Base-by-base conservation (phyloP, 2,888 invertebrate species). In the Drosophila neoperkinsi region DNA sequence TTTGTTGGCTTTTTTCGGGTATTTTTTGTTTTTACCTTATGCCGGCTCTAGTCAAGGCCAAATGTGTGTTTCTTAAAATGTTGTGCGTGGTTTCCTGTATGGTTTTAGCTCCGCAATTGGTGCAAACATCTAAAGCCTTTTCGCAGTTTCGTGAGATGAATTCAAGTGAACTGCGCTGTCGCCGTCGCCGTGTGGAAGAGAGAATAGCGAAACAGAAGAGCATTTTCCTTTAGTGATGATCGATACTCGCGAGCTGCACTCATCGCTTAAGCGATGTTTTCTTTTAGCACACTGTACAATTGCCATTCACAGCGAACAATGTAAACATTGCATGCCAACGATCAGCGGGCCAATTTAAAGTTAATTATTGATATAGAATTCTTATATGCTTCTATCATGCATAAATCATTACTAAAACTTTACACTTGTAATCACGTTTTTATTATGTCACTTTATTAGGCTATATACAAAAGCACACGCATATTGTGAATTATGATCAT, bases 291-390 rank as follows among this genome's bases (percentile, higher is more conserved):
- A 58, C 51, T 38, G 18, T 13, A 3, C 3, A 65, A 38, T 16
- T 68, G 77, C 10, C 68, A 76, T 64, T 78, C 78, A 63, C 81
- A n/a, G 34, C 46, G 67, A 76, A 68, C 51, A 71, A 31, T 60
- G 61, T 69, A 74, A 74, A 64, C 69, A 79, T 50, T 74, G 59
- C 50, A 69, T 60, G 61, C 10, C 73, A 56, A 53, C 38, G 43
- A 50, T 5, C 10, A 43, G 55, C 61, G 51, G 28, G n/a, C 10
- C 11, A 31, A 53, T 38, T 78, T 66, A 21, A 71, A 77, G 46
- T 16, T 0, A 55, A 10, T n/a, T 66, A 38, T 33, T 38, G 21
- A 3, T 7, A 50, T 18, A 18, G 21, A 46, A 16, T 2, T 46
- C 13, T 4, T 9, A 16, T 33, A 4, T 16, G 33, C 7, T 21